phyloP scores from a whole-genome alignment of 2,113 vertebrate species.

The Oryzias javanicus region DNA sequence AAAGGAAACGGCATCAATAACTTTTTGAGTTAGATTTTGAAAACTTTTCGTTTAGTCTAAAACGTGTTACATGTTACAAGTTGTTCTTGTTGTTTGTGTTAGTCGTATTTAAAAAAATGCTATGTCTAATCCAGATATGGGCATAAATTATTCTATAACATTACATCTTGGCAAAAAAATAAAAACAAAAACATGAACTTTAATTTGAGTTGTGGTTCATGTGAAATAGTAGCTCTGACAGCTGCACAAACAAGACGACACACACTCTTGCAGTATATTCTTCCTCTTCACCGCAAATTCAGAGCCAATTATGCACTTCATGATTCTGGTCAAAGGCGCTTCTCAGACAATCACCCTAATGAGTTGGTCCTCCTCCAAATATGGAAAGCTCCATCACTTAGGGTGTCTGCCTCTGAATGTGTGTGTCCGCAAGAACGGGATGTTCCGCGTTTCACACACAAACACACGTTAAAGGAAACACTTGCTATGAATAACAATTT shows the following conservation, averaged over 20 bases:
- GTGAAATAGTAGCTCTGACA: conserved; percentile 6
- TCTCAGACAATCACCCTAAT: conserved; percentile 69
- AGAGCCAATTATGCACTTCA: conserved; percentile 66
- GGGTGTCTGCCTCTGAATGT: neutral
- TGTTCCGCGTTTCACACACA: neutral
- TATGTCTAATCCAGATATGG: no score
- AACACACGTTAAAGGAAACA: neutral
- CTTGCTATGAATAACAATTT: neutral
- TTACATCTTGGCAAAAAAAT: conserved; percentile 1
- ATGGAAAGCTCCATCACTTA: conserved; percentile 43
- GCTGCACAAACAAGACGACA: conserved; percentile 3
- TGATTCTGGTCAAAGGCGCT: conserved; percentile 62
- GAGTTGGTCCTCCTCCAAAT: conserved; percentile 61
- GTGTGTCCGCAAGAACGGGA: conserved; percentile 4
- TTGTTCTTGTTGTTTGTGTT: no score
- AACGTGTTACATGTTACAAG: no score
- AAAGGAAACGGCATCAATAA: conserved; percentile 44
- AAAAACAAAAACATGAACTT: neutral
- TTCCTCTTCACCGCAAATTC: conserved; percentile 36
- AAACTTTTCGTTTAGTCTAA: no score
- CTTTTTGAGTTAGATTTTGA: neutral
- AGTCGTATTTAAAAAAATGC: no score
- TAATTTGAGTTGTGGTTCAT: neutral
- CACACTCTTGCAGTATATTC: conserved; percentile 2
- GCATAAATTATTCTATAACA: neutral